Conservation (phyloP, 2,113 vertebrate genomes). For the Triplophysa tibetana region DNA sequence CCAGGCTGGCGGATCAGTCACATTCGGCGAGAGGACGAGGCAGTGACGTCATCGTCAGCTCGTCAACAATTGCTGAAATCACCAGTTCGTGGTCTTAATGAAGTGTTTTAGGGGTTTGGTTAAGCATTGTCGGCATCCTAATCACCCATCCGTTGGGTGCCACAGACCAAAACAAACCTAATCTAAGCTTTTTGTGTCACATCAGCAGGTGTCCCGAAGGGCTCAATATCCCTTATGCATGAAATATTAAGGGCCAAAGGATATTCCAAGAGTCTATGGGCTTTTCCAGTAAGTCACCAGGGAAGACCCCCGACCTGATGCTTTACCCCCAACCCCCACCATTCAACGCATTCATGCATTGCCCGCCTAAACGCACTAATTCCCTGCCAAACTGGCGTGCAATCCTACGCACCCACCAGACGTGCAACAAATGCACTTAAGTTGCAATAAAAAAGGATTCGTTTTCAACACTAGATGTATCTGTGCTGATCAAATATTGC, state of each 20-base stretch:
- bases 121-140: conserved; percentile 11
- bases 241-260: conserved; percentile 9
- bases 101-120: neutral
- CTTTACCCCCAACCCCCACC: conserved; percentile 24
- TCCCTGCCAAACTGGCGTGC: neutral
- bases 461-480: neutral
- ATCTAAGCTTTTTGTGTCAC: conserved; percentile 4
- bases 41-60: conserved; percentile 21
- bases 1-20: conserved; percentile 9
- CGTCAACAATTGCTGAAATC: conserved; percentile 18
- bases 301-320: conserved; percentile 30
- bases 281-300: conserved; percentile 28
- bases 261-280: neutral
- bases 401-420: conserved; percentile 1
- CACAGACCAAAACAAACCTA: conserved; percentile 14
- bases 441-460: no score
- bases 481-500: neutral
- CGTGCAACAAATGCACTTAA: neutral
- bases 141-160: neutral
- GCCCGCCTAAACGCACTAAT: conserved; percentile 36
- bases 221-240: conserved; percentile 8
- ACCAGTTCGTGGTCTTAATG: neutral
- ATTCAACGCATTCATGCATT: conserved; percentile 19
- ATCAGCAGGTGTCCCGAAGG: conserved; percentile 3
- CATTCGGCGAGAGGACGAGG: conserved; percentile 1